Evolutionary conservation across 2,797 vertebrate species (phyloP).

Genomic region (Parauchenoglanis ngamensis): DNA sequence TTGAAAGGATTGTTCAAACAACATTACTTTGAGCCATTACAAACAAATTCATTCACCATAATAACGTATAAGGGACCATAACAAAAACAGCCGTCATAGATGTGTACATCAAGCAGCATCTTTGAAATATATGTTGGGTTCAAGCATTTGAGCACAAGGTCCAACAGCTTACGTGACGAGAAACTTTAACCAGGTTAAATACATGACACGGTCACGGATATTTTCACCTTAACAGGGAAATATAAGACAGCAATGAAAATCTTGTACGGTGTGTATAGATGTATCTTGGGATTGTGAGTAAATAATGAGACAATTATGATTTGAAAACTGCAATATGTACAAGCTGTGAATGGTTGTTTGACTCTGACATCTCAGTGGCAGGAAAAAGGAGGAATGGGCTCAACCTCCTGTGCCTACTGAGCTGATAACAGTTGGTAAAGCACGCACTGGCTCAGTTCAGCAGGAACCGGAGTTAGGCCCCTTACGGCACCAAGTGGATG

Average conservation of each 20-base stretch:
- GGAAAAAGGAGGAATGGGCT: conserved; percentile 69
- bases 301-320: not conserved
- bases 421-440: conserved; percentile 83
- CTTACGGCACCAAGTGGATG: conserved; percentile 60
- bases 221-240: not conserved
- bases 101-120: not conserved
- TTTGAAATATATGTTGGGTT: not conserved
- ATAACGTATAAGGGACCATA: too few relatives aligned
- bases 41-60: not conserved
- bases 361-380: conserved; percentile 52
- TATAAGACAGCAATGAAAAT: not conserved
- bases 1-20: not conserved
- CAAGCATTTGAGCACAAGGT: not conserved
- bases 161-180: not conserved
- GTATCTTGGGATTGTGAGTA: not conserved
- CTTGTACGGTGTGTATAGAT: not conserved
- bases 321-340: not conserved
- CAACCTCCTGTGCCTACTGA: conserved; percentile 88
- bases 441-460: conserved; percentile 86
- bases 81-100: not conserved
- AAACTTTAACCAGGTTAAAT: not conserved
- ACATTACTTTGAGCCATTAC: not conserved
- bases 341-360: not conserved
- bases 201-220: not conserved
- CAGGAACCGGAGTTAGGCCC: conserved; percentile 86